Conservation (phyloP, 2,113 vertebrate genomes). For the Tragelaphus scriptus region DNA sequence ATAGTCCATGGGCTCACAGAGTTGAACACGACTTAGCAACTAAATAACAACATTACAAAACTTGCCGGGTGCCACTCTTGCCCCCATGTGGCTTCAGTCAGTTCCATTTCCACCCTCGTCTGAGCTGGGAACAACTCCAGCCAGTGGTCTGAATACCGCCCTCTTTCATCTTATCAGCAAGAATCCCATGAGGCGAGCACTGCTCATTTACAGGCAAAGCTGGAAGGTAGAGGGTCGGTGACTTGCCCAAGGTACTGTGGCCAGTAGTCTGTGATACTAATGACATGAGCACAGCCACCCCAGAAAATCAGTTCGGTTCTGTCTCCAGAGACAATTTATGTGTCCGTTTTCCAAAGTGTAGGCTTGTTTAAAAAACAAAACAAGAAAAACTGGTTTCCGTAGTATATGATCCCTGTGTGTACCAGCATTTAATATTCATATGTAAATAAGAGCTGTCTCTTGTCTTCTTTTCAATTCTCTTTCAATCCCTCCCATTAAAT, state of each 20-base stretch:
- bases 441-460: not conserved
- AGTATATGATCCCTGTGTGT: not conserved
- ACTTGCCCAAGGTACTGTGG: not conserved
- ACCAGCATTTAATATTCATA: not conserved
- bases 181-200: not conserved
- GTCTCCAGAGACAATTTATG: not conserved
- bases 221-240: not conserved
- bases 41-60: not conserved
- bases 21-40: not conserved
- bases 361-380: not conserved
- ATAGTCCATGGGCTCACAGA: not conserved
- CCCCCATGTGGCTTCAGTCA: not conserved
- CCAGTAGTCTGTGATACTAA: not conserved
- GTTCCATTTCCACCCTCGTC: not conserved
- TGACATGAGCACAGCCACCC: not conserved
- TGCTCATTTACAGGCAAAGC: not conserved
- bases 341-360: not conserved
- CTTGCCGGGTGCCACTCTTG: not conserved
- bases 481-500: not conserved
- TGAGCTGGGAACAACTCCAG: not conserved
- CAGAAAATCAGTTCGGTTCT: not conserved
- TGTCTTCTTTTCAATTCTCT: not conserved
- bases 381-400: not conserved
- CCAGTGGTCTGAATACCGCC: not conserved
- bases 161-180: not conserved